Evolutionary conservation across 53 echinoderm and acorn worm species (phyloP).

Genomic region (Luidia sarsii): DNA sequence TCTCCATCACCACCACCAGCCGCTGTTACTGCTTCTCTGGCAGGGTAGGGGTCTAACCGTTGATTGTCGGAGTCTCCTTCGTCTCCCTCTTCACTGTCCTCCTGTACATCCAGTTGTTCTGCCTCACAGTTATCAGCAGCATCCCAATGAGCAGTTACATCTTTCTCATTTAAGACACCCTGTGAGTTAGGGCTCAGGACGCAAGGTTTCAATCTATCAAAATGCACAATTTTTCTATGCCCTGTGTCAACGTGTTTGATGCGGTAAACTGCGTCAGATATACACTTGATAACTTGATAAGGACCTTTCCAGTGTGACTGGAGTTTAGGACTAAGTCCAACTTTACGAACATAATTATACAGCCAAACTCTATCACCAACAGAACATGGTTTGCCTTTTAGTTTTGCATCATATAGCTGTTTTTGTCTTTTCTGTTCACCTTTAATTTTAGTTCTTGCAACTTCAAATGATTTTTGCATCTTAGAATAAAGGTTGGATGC

Average conservation of each 20-base stretch:
- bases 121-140: too few species aligned
- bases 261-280: neutral
- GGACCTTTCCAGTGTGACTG: neutral
- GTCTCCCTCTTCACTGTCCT: too few species aligned
- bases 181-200: neutral
- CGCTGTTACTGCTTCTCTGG: too few species aligned
- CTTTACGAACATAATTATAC: neutral
- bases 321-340: neutral
- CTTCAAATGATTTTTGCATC: neutral
- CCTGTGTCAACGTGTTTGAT: neutral
- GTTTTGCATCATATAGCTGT: neutral
- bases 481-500: neutral
- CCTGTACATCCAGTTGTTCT: too few species aligned
- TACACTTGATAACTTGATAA: neutral
- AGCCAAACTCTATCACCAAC: neutral
- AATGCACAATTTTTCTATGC: neutral
- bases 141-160: too few species aligned
- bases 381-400: neutral
- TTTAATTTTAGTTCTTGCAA: neutral
- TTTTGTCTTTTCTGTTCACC: conserved; percentile 5
- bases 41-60: too few species aligned
- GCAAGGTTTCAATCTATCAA: neutral
- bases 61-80: too few species aligned
- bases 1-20: too few species aligned
- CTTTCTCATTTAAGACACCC: too few species aligned